These are phyloP conservation scores for Penelope pileata DNA, from an alignment of 2,113 vertebrate species.

Conservation along the genomic window DNA sequence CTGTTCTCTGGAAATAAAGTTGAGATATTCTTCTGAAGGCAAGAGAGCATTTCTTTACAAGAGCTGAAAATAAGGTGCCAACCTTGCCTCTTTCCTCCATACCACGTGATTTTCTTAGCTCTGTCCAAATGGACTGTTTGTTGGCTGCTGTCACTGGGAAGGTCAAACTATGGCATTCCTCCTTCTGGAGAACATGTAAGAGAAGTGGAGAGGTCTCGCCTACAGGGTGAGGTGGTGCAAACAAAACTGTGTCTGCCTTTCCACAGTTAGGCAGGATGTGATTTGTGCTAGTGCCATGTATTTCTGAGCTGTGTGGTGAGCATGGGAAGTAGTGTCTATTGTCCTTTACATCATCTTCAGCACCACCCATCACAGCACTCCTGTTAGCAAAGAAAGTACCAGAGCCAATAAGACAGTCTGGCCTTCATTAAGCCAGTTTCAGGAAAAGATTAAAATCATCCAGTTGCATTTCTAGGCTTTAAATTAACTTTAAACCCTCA, in stretches of 20 bases:
- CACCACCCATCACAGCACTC: neutral
- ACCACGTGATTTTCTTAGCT: neutral
- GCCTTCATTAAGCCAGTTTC: neutral
- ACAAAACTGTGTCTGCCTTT: neutral
- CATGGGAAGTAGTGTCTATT: neutral
- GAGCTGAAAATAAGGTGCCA: neutral
- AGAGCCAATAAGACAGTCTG: neutral
- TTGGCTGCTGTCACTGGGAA: neutral
- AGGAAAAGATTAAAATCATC: neutral
- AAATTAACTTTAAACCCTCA: neutral
- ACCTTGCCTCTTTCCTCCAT: neutral
- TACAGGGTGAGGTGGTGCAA: neutral
- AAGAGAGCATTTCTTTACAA: neutral
- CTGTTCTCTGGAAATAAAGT: neutral
- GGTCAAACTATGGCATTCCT: neutral
- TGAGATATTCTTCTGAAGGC: neutral
- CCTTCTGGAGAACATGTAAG: neutral
- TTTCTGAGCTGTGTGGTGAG: neutral
- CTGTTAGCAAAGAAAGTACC: neutral
- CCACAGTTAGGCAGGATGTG: neutral
- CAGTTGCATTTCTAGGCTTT: neutral
- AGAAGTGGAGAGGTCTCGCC: neutral
- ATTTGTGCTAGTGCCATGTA: accelerated
- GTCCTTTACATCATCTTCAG: neutral
- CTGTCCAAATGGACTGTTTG: neutral